A percentile compares a stretch with the other conserved stretches of the same genome.
Evolutionary conservation across 2,888 invertebrate genomes (phyloP).

Genomic region (Sminthurinus aureus): DNA sequence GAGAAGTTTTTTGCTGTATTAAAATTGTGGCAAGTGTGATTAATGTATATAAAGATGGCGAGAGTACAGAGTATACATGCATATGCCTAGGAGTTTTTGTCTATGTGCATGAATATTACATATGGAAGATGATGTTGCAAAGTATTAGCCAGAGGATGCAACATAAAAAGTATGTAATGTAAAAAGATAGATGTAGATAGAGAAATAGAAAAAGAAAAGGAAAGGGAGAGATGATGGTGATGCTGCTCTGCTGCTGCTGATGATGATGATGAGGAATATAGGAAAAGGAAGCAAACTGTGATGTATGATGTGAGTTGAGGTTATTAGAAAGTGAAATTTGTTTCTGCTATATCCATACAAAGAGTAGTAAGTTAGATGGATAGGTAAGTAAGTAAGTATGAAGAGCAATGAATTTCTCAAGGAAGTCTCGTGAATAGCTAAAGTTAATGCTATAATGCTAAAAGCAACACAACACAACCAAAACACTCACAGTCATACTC

Average conservation of each 20-base stretch:
- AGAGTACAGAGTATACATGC: neutral
- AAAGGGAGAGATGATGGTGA: slow-evolving; percentile 16
- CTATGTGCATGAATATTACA: too few species aligned
- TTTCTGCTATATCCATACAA: slow-evolving; percentile 31
- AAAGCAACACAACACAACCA: neutral
- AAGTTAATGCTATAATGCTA: neutral
- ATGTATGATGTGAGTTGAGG: slow-evolving; percentile 34
- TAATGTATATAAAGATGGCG: slow-evolving; percentile 1
- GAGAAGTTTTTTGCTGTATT: neutral
- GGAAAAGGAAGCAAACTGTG: slow-evolving; percentile 36
- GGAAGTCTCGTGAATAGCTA: slow-evolving; percentile 26
- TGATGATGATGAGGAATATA: slow-evolving; percentile 29
- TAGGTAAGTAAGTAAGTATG: neutral
- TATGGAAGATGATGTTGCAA: slow-evolving; percentile 17
- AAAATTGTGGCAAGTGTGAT: neutral
- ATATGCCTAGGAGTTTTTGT: too few species aligned
- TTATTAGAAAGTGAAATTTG: slow-evolving; percentile 37
- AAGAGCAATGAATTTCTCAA: slow-evolving; percentile 23
- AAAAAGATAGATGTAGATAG: slow-evolving; percentile 13
- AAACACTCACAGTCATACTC: neutral
- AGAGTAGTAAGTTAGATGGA: slow-evolving; percentile 12
- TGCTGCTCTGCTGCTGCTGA: too few species aligned
- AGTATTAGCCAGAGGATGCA: slow-evolving; percentile 9
- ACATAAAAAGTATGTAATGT: neutral
- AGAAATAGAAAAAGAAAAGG: neutral